These are phyloP conservation scores for Lingula anatina DNA, from an alignment of 2,888 invertebrate species.

Conservation along the genomic window DNA sequence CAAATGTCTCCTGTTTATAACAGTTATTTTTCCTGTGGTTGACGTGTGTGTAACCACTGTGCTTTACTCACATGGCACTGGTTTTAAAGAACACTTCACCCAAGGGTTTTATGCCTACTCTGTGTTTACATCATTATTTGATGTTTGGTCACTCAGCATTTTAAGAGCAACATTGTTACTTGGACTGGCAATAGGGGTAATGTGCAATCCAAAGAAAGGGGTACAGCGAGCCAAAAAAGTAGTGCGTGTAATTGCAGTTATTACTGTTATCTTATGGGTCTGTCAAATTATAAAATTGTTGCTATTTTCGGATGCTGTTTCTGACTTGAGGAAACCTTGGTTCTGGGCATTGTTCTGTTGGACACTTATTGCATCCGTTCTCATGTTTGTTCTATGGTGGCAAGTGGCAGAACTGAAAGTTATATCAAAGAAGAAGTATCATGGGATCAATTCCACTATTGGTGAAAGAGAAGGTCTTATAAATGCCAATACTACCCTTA, in stretches of 20 bases:
- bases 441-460: not conserved
- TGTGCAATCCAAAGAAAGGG: slow-evolving; percentile 13
- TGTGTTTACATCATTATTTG: slow-evolving; percentile 20
- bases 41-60: slow-evolving; percentile 17
- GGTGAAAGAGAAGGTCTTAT: slow-evolving; percentile 6
- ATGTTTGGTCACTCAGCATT: slow-evolving; percentile 23
- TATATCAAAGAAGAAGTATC: slow-evolving; percentile 1
- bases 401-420: slow-evolving; percentile 14
- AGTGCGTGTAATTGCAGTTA: slow-evolving; percentile 5
- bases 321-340: slow-evolving; percentile 17
- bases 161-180: slow-evolving; percentile 16
- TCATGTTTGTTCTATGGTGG: slow-evolving; percentile 16
- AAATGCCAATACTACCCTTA: slow-evolving; percentile 5
- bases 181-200: slow-evolving; percentile 17
- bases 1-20: too few species aligned
- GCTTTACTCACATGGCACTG: slow-evolving; percentile 19
- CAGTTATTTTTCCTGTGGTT: slow-evolving; percentile 5
- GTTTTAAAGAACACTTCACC: slow-evolving; percentile 14
- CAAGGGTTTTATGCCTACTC: slow-evolving; percentile 12
- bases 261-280: slow-evolving; percentile 14
- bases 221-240: slow-evolving; percentile 13
- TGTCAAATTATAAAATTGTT: slow-evolving; percentile 25
- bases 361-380: slow-evolving; percentile 15
- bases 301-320: slow-evolving; percentile 17
- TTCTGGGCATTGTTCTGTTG: slow-evolving; percentile 26